Conservation (phyloP, 2,797 vertebrate genomes). For the Xerus rutilus region DNA sequence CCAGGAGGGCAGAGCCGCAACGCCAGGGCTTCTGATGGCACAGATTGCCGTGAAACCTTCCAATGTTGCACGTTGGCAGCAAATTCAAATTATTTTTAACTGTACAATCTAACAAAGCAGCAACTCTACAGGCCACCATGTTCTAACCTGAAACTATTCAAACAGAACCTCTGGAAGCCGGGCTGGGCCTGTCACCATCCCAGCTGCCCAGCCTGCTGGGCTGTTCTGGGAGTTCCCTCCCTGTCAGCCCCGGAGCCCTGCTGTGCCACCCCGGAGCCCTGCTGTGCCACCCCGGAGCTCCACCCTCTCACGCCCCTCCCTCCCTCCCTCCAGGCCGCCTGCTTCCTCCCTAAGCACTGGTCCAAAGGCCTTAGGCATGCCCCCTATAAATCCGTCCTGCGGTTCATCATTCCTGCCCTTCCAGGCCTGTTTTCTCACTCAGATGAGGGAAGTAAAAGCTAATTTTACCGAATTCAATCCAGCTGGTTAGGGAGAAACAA, state of each 20-base stretch:
- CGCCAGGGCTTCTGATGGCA: not conserved
- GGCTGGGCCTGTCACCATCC: not conserved
- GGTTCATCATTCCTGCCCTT: constrained; percentile 16
- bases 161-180: not conserved
- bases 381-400: constrained; percentile 51
- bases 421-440: constrained; percentile 59
- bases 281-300: not conserved
- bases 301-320: not conserved
- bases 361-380: not conserved
- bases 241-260: not conserved
- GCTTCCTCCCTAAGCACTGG: constrained; percentile 32
- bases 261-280: not conserved
- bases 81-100: constrained; percentile 11
- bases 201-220: not conserved
- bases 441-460: constrained; percentile 57
- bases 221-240: no score
- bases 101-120: not conserved
- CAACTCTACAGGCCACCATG: not conserved
- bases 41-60: not conserved
- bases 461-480: constrained; percentile 62
- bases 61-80: not conserved
- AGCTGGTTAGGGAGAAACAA: constrained; percentile 67
- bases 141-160: not conserved
- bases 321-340: not conserved
- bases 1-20: not conserved